Evolutionary conservation across 2,888 invertebrate species (phyloP), one percentile per base, ranked within the genome.

Genomic region (Nomada flava): DNA sequence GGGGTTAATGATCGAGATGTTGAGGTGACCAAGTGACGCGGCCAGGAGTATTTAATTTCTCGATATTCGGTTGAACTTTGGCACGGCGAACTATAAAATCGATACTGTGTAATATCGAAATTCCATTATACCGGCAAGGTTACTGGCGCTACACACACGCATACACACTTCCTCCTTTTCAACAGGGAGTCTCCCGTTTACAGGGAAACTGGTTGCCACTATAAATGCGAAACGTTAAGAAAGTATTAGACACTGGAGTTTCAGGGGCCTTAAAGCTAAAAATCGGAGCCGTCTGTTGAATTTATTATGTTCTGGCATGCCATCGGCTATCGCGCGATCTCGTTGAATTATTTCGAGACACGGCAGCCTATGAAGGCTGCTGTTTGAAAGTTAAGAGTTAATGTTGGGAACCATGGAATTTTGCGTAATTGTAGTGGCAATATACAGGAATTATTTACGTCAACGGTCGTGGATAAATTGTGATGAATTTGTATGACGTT

Each of bases 81-180:
- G 20, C 44, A 52, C 11, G 18, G n/a, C 20, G 18, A 0, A n/a
- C 23, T 68, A 68, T 26, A 42, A 55, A 65, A 65, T 20, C 29
- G 26, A 47, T 47, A 47, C 29, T 57, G 55, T 62, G 29, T 73
- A 57, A 65, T 57, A 57, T 73, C 47, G 65, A 65, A 65, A 57
- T 73, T 65, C 52, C 47, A 73, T 57, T 47, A 57, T 15, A 44
- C 44, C 20, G 67, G 42, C 57, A 69, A 69, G 57, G 57, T 57
- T 57, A 69, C 26, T 11, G 13, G 13, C 44, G 5, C n/a, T 15
- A 15, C 13, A 9, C 36, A 36, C 7, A 36, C 5, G 36, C 36
- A 36, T 7, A 36, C 5, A 36, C 7, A 0, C 36, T 57, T 26
- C 2, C 18, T 55, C 7, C 53, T 55, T 62, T 62, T 52, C 9